These are phyloP conservation scores for Puntigrus tetrazona DNA, from an alignment of 2,113 vertebrate species.

Conservation along the genomic window DNA sequence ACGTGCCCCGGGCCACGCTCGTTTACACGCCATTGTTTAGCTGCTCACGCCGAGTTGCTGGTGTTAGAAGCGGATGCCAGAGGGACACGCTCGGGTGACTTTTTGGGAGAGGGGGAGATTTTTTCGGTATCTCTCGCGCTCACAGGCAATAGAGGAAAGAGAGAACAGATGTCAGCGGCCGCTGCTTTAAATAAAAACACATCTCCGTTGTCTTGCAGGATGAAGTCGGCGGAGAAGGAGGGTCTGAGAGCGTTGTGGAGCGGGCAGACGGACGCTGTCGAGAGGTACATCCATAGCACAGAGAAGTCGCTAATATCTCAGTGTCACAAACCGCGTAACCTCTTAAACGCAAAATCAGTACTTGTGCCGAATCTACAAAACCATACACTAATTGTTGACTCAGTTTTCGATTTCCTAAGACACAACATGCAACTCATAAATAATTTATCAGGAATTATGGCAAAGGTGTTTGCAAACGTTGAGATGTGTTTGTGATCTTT, in stretches of 20 bases:
- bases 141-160: slow-evolving; percentile 40
- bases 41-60: slow-evolving; percentile 2
- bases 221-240: slow-evolving; percentile 76
- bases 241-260: slow-evolving; percentile 73
- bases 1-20: neutral
- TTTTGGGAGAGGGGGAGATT: neutral
- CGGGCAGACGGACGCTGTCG: slow-evolving; percentile 71
- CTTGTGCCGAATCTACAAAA: no score
- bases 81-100: slow-evolving; percentile 19
- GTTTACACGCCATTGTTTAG: neutral
- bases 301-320: neutral
- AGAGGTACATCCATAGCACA: slow-evolving; percentile 71
- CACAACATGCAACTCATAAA: no score
- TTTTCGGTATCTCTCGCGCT: slow-evolving; percentile 4
- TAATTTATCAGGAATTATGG: no score
- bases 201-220: slow-evolving; percentile 70
- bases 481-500: no score
- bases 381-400: no score
- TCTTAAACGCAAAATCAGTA: no score
- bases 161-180: slow-evolving; percentile 50
- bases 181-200: slow-evolving; percentile 27
- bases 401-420: no score
- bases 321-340: neutral
- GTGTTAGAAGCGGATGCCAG: slow-evolving; percentile 23
- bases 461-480: no score